These are phyloP conservation scores for Plagodis pulveraria DNA, from an alignment of 2,888 invertebrate genomes.

Conservation along the genomic window DNA sequence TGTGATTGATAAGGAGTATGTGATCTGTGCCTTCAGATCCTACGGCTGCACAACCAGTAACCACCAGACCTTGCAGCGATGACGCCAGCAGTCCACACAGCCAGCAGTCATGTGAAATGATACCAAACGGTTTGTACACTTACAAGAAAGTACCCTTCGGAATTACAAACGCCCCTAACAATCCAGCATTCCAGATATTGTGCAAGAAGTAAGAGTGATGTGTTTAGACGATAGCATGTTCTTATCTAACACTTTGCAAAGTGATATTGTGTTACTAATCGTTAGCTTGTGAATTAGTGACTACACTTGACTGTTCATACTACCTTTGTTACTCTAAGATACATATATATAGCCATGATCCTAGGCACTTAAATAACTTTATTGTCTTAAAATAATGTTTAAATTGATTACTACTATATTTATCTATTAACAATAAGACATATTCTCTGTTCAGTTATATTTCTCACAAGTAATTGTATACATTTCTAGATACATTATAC, in stretches of 20 bases:
- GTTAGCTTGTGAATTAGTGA: slow-evolving; percentile 12
- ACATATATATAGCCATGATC: too few relatives aligned
- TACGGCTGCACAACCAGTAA: slow-evolving; percentile 47
- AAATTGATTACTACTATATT: too few relatives aligned
- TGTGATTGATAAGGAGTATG: not conserved
- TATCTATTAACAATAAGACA: too few relatives aligned
- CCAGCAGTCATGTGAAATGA: slow-evolving; percentile 67
- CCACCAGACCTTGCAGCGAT: slow-evolving; percentile 62
- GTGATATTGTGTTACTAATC: slow-evolving; percentile 2
- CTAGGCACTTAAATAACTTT: too few relatives aligned
- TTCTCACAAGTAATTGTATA: not conserved
- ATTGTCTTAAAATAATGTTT: too few relatives aligned
- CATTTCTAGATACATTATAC: not conserved
- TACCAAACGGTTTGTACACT: slow-evolving; percentile 71
- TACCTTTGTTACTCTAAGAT: slow-evolving; percentile 3
- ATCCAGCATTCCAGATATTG: slow-evolving; percentile 2
- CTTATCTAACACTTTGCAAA: slow-evolving; percentile 1
- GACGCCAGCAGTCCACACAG: slow-evolving; percentile 71
- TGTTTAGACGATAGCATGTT: slow-evolving; percentile 31
- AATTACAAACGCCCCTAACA: slow-evolving; percentile 9
- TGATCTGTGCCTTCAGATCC: slow-evolving; percentile 62
- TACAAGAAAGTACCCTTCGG: not conserved
- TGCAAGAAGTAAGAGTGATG: slow-evolving; percentile 13
- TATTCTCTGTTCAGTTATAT: too few relatives aligned
- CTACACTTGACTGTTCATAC: slow-evolving; percentile 9